Evolutionary conservation across 2,888 invertebrate species (phyloP), one percentile per base, ranked within the genome.

Genomic region (Arge pagana): DNA sequence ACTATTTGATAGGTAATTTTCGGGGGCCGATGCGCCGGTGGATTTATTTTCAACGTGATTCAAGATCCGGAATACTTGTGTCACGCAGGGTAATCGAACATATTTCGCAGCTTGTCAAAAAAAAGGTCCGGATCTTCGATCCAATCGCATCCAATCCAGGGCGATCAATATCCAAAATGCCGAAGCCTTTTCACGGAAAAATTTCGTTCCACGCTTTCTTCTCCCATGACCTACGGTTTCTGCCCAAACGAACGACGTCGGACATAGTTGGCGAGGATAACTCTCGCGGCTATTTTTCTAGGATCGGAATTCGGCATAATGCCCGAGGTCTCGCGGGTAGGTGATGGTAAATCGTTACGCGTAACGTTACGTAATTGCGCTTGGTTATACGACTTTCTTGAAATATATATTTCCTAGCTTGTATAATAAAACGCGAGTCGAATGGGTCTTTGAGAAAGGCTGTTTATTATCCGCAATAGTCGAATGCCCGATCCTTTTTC

Each of bases 1-100:
- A 45, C 45, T 45, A 45, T 45, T 45, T 45, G 45, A 45, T 45
- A 45, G 45, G 45, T 45, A 45, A 45, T 45, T 45, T 45, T 45
- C 45, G 23, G 21, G n/a, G n/a, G 33, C 23, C 21, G 23, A 16
- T 33, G 45, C 45, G 35, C 31, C 35, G 35, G 35, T 33, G 33
- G 45, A 45, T 45, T 45, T 45, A 45, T 45, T 33, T 45, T 35
- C n/a, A 33, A 31, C 15, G 31, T 45, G 45, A 45, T 45, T 45
- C 23, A 45, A n/a, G n/a, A n/a, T n/a, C n/a, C n/a, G n/a, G n/a
- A n/a, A n/a, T n/a, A n/a, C n/a, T n/a, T n/a, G n/a, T n/a, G n/a
- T n/a, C n/a, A n/a, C n/a, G n/a, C n/a, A n/a, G n/a, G n/a, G n/a
- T n/a, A n/a, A n/a, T n/a, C n/a, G n/a, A n/a, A n/a, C n/a, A n/a